Conservation (phyloP, 2,797 vertebrate species). For the Acropternis orthonyx region DNA sequence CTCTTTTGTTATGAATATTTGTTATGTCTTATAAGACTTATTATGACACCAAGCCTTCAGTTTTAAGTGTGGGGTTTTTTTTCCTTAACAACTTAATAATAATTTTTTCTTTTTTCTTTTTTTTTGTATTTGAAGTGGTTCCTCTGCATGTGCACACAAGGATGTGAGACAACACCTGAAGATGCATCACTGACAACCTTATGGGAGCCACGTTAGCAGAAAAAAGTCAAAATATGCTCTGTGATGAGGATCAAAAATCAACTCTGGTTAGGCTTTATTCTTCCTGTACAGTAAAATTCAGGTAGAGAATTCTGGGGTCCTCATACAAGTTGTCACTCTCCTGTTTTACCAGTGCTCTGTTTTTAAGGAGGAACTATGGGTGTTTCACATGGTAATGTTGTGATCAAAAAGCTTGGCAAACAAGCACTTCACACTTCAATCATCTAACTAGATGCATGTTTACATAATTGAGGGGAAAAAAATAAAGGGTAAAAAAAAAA, state of each 20-base stretch:
- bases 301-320: background rate
- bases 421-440: background rate
- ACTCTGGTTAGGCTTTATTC: background rate
- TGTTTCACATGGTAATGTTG: background rate
- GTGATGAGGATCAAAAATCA: background rate
- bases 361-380: background rate
- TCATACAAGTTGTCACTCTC: background rate
- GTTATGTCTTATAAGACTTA: background rate
- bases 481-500: background rate
- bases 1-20: background rate
- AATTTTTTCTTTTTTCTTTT: too few relatives aligned
- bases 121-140: background rate
- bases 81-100: background rate
- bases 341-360: background rate
- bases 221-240: background rate
- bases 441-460: background rate
- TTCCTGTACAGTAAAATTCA: background rate
- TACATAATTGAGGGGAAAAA: background rate
- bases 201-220: background rate
- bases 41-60: background rate
- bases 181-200: background rate
- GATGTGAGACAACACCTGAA: background rate
- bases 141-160: background rate
- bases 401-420: background rate
- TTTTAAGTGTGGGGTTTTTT: accelerated